Evolutionary conservation across 2,888 invertebrate genomes (phyloP).

Genomic region (Resseliella maxima): DNA sequence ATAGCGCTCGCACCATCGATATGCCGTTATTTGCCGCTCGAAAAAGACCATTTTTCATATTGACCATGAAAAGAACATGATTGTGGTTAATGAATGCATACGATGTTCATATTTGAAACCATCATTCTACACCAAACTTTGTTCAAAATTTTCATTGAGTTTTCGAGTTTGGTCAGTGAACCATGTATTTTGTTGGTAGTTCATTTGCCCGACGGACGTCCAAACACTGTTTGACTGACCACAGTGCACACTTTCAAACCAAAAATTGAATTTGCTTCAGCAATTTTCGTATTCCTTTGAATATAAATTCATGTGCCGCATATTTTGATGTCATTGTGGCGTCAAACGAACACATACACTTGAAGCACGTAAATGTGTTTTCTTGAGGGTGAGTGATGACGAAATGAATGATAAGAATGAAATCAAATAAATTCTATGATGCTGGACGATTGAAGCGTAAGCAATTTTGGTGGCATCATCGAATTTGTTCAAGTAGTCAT

Average conservation of each 20-base stretch:
- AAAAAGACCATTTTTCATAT: background rate
- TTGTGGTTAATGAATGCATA: constrained; percentile 28
- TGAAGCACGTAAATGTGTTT: background rate
- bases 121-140: background rate
- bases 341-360: background rate
- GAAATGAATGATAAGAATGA: constrained; percentile 39
- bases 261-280: constrained; percentile 3
- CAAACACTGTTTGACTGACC: background rate
- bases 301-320: background rate
- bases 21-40: background rate
- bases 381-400: background rate
- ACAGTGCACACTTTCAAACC: background rate
- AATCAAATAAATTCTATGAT: constrained; percentile 18
- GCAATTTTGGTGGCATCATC: background rate
- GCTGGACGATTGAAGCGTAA: background rate
- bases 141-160: background rate
- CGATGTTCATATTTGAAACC: constrained; percentile 21
- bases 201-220: background rate
- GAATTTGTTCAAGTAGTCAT: constrained; percentile 8
- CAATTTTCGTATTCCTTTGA: background rate
- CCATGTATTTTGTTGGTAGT: background rate
- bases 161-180: background rate
- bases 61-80: constrained; percentile 9
- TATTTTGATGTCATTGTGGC: background rate
- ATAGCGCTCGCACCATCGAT: background rate